A percentile compares a stretch with the other conserved stretches of the same genome.
Conservation (phyloP, 2,113 vertebrate species). For the Chaetorhynchus papuensis region DNA sequence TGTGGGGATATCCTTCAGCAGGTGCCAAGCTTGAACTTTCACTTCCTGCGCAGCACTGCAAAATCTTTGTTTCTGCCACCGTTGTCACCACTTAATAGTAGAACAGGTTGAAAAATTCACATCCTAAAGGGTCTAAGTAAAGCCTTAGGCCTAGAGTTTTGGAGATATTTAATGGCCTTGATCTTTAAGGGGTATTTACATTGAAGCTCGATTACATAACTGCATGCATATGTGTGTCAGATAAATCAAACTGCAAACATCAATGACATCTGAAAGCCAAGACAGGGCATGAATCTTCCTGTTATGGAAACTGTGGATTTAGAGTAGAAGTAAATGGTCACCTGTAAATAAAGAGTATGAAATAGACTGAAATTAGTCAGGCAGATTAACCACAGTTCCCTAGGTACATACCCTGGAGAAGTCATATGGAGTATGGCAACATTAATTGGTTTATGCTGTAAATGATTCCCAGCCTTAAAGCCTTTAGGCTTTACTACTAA, state of each 20-base stretch:
- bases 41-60: background rate
- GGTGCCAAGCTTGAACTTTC: background rate
- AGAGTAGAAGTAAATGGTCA: background rate
- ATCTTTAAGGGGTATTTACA: background rate
- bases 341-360: background rate
- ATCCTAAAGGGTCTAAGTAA: background rate
- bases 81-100: background rate
- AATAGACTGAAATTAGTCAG: background rate
- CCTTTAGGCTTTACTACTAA: background rate
- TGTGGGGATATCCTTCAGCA: background rate
- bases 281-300: background rate
- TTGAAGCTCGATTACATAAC: background rate
- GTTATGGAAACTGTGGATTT: background rate
- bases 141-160: background rate
- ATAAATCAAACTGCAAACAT: background rate
- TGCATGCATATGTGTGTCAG: fast-evolving
- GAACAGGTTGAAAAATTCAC: background rate
- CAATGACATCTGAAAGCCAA: background rate
- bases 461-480: background rate
- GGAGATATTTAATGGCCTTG: background rate
- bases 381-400: background rate
- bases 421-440: background rate
- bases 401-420: background rate
- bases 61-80: background rate
- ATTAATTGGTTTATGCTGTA: background rate